Conservation (phyloP, 1,140 invertebrate genomes). For the Drosophila lacertosa region DNA sequence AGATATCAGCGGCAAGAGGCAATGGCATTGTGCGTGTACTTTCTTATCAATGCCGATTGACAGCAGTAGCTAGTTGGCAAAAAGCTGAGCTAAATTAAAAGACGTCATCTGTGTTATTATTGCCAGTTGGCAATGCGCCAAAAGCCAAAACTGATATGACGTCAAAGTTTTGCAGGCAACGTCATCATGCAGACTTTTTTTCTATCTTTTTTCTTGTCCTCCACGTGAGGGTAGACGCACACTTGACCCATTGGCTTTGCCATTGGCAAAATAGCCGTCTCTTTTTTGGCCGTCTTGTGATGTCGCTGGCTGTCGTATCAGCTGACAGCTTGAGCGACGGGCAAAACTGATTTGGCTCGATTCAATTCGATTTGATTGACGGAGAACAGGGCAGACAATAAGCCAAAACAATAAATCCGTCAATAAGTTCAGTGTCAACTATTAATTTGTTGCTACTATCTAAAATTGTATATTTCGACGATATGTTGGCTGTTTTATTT, state of each 20-base stretch:
- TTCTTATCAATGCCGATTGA: conserved; percentile 24
- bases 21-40: too few species aligned
- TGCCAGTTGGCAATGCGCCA: neutral
- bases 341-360: conserved; percentile 13
- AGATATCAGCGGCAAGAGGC: neutral
- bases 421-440: conserved; percentile 20
- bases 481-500: neutral
- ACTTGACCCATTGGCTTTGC: conserved; percentile 26
- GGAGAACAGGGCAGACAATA: neutral
- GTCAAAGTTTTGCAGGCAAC: conserved; percentile 7
- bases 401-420: conserved; percentile 31
- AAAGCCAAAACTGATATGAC: neutral
- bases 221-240: neutral
- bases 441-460: neutral
- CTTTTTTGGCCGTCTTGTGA: neutral
- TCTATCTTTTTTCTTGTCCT: too few species aligned
- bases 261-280: neutral
- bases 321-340: conserved; percentile 17
- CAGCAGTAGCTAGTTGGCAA: neutral
- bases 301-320: neutral
- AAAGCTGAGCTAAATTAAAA: neutral
- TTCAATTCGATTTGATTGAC: conserved; percentile 26
- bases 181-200: conserved; percentile 4
- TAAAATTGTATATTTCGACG: neutral
- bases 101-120: conserved; percentile 18